Percentiles rank a stretch among this genome's conserved stretches.
Conservation (phyloP, 2,888 invertebrate species). For the Drosophila heteroneura region DNA sequence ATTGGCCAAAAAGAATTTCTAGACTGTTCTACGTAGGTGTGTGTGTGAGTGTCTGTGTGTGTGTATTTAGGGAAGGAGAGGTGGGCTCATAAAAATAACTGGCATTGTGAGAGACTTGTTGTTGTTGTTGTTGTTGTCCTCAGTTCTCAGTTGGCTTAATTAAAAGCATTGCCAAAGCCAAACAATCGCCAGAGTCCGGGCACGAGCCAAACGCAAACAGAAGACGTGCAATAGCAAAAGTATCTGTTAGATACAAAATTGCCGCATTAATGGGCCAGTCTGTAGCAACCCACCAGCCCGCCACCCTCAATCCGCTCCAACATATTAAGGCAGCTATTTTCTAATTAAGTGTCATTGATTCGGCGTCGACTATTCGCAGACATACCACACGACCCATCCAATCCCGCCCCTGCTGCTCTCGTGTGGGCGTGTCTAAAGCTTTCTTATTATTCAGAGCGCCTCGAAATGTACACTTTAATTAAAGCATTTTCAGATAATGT, state of each 20-base stretch:
- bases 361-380: constrained; percentile 36
- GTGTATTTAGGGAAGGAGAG: constrained; percentile 10
- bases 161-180: constrained; percentile 72
- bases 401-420: neutral
- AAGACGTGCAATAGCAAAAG: constrained; percentile 48
- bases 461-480: constrained; percentile 76
- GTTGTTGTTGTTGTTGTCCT: constrained; percentile 28
- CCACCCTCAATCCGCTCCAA: neutral
- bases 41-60: neutral
- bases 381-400: neutral
- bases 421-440: constrained; percentile 39
- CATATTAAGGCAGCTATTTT: constrained; percentile 56
- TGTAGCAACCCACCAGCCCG: neutral
- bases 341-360: constrained; percentile 81
- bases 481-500: constrained; percentile 70
- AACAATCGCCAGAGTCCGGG: constrained; percentile 47
- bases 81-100: constrained; percentile 62
- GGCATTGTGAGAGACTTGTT: constrained; percentile 31
- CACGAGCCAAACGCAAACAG: constrained; percentile 56
- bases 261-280: constrained; percentile 57
- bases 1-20: constrained; percentile 56
- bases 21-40: constrained; percentile 4
- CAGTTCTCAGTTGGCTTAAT: constrained; percentile 57
- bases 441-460: constrained; percentile 28
- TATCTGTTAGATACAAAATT: constrained; percentile 72